phyloP scores from a whole-genome alignment of 2,888 invertebrate species.

The Conops quadrifasciatus region DNA sequence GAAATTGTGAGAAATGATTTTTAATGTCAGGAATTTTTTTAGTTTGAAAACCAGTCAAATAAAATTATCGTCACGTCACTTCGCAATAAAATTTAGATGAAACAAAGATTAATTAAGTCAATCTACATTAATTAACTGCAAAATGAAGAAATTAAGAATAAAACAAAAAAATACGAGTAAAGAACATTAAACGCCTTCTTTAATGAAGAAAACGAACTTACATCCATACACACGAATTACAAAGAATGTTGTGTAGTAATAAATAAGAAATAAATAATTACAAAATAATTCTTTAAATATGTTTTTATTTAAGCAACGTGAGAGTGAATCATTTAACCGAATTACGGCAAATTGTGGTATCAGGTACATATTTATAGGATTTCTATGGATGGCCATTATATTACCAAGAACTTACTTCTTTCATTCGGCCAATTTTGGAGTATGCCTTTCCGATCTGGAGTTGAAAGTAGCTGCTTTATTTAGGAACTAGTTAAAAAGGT shows the following conservation, averaged over 20 bases:
- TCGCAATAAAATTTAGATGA: slow-evolving; percentile 20
- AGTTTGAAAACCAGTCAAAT: slow-evolving; percentile 9
- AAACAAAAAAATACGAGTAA: slow-evolving; percentile 25
- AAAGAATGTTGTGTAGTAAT: slow-evolving; percentile 36
- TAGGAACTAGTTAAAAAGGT: too few species aligned
- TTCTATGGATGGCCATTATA: too few species aligned
- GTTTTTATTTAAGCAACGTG: neutral
- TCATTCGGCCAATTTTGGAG: too few species aligned
- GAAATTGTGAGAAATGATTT: slow-evolving; percentile 16
- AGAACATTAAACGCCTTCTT: slow-evolving; percentile 5
- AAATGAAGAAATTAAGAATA: slow-evolving; percentile 10
- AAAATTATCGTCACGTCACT: slow-evolving; percentile 5
- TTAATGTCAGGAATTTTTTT: slow-evolving; percentile 8
- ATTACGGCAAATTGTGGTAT: too few species aligned
- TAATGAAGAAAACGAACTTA: slow-evolving; percentile 33
- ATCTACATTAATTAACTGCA: slow-evolving; percentile 1
- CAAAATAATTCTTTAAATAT: slow-evolving; percentile 19
- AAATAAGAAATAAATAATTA: slow-evolving; percentile 43
- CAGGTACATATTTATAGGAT: too few species aligned
- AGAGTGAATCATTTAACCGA: too few species aligned
- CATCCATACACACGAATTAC: slow-evolving; percentile 33
- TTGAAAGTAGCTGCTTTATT: too few species aligned
- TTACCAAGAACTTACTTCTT: too few species aligned
- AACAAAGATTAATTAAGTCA: slow-evolving; percentile 16
- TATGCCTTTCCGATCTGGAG: too few species aligned